Percentiles rank a stretch among this genome's conserved stretches.
Conservation (phyloP, 2,797 vertebrate species). For the Tinamus major region DNA sequence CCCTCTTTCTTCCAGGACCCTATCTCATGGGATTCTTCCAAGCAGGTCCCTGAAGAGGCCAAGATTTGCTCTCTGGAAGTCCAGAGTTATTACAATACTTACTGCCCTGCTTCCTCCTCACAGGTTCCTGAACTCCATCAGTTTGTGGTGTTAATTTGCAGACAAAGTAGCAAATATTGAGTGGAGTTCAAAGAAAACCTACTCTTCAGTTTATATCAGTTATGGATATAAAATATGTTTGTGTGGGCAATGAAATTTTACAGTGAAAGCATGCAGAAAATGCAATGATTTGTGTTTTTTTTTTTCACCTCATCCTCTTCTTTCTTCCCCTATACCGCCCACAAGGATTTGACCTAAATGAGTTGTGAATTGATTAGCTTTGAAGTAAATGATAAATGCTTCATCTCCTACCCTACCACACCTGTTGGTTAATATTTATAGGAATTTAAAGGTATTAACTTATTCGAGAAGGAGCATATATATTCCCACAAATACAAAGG, state of each 20-base stretch:
- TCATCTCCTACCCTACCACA: not conserved
- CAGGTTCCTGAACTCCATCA: not conserved
- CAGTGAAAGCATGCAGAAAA: not conserved
- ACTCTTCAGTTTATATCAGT: not conserved
- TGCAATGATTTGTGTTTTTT: not conserved
- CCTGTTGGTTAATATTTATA: conserved; percentile 31
- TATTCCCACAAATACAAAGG: not conserved
- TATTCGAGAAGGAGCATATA: not conserved
- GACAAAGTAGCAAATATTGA: not conserved
- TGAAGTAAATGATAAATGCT: conserved; percentile 39
- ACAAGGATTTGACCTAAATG: conserved; percentile 15
- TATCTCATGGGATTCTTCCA: not conserved
- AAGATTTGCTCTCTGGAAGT: not conserved
- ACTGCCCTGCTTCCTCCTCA: not conserved
- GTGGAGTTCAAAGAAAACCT: not conserved
- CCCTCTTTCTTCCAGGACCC: not conserved
- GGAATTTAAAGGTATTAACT: not conserved
- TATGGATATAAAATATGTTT: not conserved
- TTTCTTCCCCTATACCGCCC: not conserved
- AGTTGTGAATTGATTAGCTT: conserved; percentile 32
- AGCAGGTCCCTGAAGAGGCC: not conserved
- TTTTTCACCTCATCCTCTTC: not conserved
- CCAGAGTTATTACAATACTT: not conserved
- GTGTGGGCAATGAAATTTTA: not conserved
- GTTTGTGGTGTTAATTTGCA: not conserved